These are phyloP conservation scores for Anseranas semipalmata DNA, from an alignment of 2,113 vertebrate species.

Conservation along the genomic window DNA sequence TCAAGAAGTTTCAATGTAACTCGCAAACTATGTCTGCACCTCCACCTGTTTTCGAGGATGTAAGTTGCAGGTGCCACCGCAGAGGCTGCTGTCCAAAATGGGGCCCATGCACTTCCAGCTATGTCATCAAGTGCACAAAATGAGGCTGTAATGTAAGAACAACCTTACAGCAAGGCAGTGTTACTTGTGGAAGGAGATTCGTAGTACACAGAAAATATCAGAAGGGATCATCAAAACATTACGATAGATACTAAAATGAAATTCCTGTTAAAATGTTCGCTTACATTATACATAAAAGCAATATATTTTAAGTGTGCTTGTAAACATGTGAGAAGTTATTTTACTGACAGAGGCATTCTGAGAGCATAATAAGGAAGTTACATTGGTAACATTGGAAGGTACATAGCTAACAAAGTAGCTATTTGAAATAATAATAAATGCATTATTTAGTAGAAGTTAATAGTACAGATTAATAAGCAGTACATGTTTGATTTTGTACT, in stretches of 20 bases:
- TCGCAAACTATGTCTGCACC: not conserved
- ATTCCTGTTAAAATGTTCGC: slow-evolving; percentile 31
- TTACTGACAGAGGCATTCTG: not conserved
- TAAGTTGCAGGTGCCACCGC: not conserved
- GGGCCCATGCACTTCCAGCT: fast-evolving
- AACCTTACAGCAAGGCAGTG: not conserved
- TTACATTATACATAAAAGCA: slow-evolving; percentile 19
- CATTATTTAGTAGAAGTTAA: not conserved
- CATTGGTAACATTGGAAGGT: not conserved
- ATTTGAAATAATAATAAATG: not conserved
- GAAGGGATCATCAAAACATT: slow-evolving; percentile 57
- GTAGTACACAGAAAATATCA: not conserved
- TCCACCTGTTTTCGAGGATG: no score
- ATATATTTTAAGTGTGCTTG: slow-evolving; percentile 23
- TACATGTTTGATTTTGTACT: slow-evolving; percentile 21
- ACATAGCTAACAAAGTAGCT: not conserved
- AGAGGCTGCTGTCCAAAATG: fast-evolving
- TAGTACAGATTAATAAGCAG: not conserved
- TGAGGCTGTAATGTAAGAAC: slow-evolving; percentile 30
- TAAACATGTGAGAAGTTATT: not conserved
- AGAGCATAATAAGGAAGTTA: not conserved
- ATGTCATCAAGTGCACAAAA: not conserved
- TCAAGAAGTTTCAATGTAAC: not conserved
- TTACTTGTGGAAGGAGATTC: not conserved
- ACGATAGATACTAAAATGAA: slow-evolving; percentile 39